phyloP scores from a whole-genome alignment of 2,113 vertebrate genomes.

The Scortum barcoo region DNA sequence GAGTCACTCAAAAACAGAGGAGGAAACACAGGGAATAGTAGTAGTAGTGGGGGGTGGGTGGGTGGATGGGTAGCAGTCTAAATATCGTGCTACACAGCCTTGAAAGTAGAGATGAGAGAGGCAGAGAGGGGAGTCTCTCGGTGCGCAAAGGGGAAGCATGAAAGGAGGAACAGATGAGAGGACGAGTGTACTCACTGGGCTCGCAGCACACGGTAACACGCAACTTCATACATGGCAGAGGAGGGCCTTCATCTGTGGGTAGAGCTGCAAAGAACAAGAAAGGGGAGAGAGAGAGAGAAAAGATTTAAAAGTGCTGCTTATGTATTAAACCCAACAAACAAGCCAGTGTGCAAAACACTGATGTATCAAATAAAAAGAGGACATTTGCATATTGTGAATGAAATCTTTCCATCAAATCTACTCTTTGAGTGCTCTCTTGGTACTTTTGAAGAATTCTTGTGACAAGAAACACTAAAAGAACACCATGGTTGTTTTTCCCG shows the following conservation, averaged over 20 bases:
- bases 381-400: neutral
- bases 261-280: slow-evolving; percentile 75
- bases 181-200: slow-evolving; percentile 80
- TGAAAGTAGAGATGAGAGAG: slow-evolving; percentile 58
- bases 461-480: slow-evolving; percentile 2
- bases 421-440: slow-evolving; percentile 10
- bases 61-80: slow-evolving; percentile 39
- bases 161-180: slow-evolving; percentile 69
- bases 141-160: slow-evolving; percentile 57
- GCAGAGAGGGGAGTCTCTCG: slow-evolving; percentile 55
- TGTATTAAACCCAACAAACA: slow-evolving; percentile 36
- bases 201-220: slow-evolving; percentile 84
- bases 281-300: slow-evolving; percentile 18
- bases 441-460: slow-evolving; percentile 6
- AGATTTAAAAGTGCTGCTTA: slow-evolving; percentile 43
- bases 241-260: slow-evolving; percentile 82
- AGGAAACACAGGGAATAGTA: neutral
- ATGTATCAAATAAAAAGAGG: slow-evolving; percentile 18
- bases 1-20: neutral
- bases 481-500: neutral
- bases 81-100: slow-evolving; percentile 22
- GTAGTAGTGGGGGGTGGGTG: too few relatives aligned
- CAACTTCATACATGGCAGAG: slow-evolving; percentile 86
- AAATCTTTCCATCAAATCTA: slow-evolving; percentile 25
- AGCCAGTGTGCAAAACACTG: neutral